These are phyloP conservation scores for Camponotus vicinus DNA, from an alignment of 1,140 invertebrate genomes.

Conservation along the genomic window DNA sequence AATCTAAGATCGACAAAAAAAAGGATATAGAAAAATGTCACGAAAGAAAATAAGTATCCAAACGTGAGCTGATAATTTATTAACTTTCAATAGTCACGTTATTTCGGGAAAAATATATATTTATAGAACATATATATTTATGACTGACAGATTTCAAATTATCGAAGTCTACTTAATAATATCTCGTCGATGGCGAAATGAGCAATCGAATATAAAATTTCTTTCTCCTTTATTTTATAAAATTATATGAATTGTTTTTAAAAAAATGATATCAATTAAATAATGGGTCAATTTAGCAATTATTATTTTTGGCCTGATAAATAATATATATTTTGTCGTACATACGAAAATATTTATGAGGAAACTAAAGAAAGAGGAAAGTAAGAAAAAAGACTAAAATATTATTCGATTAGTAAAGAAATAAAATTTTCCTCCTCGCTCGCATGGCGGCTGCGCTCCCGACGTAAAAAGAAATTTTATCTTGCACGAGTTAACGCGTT, in stretches of 20 bases:
- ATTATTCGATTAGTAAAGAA: background rate
- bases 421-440: slow-evolving; percentile 5
- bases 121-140: too few relatives aligned
- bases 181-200: slow-evolving; percentile 17
- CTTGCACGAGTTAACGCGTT: background rate
- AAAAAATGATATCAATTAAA: slow-evolving; percentile 5
- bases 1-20: background rate
- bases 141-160: too few relatives aligned
- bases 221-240: background rate
- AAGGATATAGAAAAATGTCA: background rate
- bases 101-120: slow-evolving; percentile 7
- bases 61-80: background rate
- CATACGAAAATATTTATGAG: too few relatives aligned
- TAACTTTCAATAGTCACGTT: background rate
- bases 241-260: background rate
- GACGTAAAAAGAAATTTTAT: slow-evolving; percentile 30
- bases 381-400: background rate
- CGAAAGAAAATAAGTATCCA: background rate
- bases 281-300: slow-evolving; percentile 8
- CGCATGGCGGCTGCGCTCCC: background rate
- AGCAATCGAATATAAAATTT: background rate
- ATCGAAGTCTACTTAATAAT: background rate
- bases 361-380: background rate
- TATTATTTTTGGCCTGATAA: background rate
- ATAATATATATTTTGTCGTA: slow-evolving; percentile 14